phyloP scores from a whole-genome alignment of 2,888 invertebrate genomes.

The Pyrrhia umbra region DNA sequence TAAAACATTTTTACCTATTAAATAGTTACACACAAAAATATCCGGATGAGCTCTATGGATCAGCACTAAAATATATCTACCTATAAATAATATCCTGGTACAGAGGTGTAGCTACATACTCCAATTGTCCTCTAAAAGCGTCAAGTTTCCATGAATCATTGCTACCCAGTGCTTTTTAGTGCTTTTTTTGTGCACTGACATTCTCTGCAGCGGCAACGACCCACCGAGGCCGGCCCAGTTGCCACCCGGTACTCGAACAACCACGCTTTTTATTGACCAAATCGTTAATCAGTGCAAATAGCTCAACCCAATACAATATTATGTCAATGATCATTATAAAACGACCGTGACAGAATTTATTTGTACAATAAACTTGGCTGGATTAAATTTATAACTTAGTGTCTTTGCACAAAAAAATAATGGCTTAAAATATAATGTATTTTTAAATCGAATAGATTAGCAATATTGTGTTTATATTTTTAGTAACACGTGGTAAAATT shows the following conservation, averaged over 20 bases:
- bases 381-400: constrained; percentile 32
- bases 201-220: constrained; percentile 82
- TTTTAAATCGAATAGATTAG: not conserved
- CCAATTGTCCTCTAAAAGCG: constrained; percentile 17
- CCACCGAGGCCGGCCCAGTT: constrained; percentile 76
- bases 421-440: constrained; percentile 5
- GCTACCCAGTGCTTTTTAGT: constrained; percentile 59
- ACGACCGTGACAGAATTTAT: constrained; percentile 38
- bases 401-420: constrained; percentile 36
- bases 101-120: constrained; percentile 4
- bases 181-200: constrained; percentile 73
- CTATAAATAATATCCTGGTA: not conserved
- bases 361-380: constrained; percentile 32
- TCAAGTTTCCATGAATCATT: constrained; percentile 50
- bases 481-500: constrained; percentile 20
- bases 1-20: too few species aligned
- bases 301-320: constrained; percentile 23
- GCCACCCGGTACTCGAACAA: constrained; percentile 74
- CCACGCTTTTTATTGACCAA: constrained; percentile 68
- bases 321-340: constrained; percentile 35
- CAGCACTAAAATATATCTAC: not conserved
- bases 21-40: too few species aligned
- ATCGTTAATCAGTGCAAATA: constrained; percentile 55
- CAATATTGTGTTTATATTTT: constrained; percentile 35
- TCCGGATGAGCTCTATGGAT: too few species aligned